A percentile compares a stretch with the other conserved stretches of the same genome.
Conservation (phyloP, 2,797 vertebrate genomes). For the Austrolebias charrua region DNA sequence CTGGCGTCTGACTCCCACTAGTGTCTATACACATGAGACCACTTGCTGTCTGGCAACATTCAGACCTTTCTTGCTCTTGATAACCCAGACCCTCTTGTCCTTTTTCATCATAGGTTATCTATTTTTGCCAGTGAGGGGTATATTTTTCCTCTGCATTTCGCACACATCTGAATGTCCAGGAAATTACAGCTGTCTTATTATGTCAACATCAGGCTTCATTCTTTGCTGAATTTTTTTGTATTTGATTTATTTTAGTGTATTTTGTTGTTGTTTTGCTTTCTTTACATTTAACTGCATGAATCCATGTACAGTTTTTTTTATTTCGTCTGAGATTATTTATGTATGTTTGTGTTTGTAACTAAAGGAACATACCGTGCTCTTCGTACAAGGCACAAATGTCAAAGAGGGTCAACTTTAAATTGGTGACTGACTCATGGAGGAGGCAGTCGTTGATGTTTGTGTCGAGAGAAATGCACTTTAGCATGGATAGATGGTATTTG, state of each 20-base stretch:
- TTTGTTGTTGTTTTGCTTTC: neutral
- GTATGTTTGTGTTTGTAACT: neutral
- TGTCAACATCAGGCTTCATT: conserved; percentile 6
- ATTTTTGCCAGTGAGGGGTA: conserved; percentile 23
- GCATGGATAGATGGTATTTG: too few relatives aligned
- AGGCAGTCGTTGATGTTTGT: conserved; percentile 15
- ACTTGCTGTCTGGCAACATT: conserved; percentile 10
- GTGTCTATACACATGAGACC: conserved; percentile 25
- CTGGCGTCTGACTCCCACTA: conserved; percentile 31
- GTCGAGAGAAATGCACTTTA: conserved; percentile 26
- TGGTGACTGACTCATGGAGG: conserved; percentile 13
- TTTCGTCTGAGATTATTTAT: conserved; percentile 2
- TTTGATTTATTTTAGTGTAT: conserved; percentile 8
- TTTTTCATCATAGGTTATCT: conserved; percentile 16
- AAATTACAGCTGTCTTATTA: neutral
- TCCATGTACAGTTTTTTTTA: neutral
- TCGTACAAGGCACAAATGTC: conserved; percentile 9
- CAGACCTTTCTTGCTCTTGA: conserved; percentile 8
- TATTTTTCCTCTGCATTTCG: conserved; percentile 14
- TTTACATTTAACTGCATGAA: neutral
- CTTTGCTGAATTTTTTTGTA: neutral
- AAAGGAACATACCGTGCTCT: conserved; percentile 32
- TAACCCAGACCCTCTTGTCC: conserved; percentile 1
- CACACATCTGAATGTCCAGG: neutral
- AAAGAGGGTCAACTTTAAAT: conserved; percentile 18